Conservation (phyloP, 92 coral and sea anemone genomes). For the Pocillopora meandrina region DNA sequence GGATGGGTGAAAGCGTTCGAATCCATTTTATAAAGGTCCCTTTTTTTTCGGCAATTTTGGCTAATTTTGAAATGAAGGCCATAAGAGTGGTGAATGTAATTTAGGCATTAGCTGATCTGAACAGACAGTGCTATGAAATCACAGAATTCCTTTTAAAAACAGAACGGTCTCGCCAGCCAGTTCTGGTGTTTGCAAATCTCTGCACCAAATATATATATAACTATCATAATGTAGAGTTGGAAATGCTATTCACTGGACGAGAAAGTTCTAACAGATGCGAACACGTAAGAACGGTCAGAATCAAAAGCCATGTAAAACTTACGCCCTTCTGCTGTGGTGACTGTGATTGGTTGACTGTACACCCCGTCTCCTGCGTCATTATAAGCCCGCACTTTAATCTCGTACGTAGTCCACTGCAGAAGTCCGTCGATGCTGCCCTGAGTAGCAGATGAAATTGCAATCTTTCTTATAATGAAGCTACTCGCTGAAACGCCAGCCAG, state of each 20-base stretch:
- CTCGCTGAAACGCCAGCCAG: conserved; percentile 72
- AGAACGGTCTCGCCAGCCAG: too few species aligned
- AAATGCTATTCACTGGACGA: too few species aligned
- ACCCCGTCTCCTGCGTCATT: conserved; percentile 91
- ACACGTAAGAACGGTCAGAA: too few species aligned
- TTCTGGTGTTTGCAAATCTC: not conserved
- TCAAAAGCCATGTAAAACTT: conserved; percentile 4
- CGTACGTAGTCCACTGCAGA: conserved; percentile 82
- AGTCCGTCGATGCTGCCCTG: conserved; percentile 72
- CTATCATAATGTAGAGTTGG: too few species aligned
- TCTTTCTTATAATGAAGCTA: conserved; percentile 53
- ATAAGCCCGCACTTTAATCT: conserved; percentile 83
- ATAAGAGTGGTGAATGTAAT: too few species aligned
- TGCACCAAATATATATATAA: not conserved
- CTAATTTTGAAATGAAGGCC: too few species aligned
- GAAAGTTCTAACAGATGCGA: too few species aligned
- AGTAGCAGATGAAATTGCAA: conserved; percentile 65
- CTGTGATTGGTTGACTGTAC: conserved; percentile 57
- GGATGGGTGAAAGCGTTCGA: too few species aligned
- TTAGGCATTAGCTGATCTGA: too few species aligned
- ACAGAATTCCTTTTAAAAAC: not conserved
- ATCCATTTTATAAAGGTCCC: too few species aligned
- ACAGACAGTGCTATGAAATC: not conserved
- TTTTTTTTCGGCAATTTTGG: too few species aligned
- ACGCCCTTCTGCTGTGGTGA: conserved; percentile 94